phyloP scores from a whole-genome alignment of 2,113 vertebrate species.

The Pachyramphus minor region DNA sequence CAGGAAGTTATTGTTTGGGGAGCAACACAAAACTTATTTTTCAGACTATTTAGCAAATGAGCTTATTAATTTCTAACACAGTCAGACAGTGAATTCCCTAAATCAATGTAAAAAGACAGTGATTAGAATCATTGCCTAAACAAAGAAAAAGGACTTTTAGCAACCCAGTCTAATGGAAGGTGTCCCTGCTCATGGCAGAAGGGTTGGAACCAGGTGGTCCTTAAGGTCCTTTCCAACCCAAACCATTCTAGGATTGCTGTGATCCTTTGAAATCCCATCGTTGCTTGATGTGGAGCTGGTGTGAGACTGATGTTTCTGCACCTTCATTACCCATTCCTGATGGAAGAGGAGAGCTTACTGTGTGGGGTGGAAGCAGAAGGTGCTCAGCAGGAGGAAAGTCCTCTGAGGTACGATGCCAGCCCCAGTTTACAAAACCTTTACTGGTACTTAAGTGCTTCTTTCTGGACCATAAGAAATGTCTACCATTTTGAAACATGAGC shows the following conservation, averaged over 20 bases:
- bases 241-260: background rate
- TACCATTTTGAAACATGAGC: background rate
- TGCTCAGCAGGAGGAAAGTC: background rate
- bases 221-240: background rate
- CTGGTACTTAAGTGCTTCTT: background rate
- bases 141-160: background rate
- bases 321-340: background rate
- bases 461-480: background rate
- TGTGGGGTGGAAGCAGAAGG: rapidly evolving
- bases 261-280: background rate
- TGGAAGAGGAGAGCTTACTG: background rate
- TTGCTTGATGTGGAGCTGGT: background rate
- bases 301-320: background rate
- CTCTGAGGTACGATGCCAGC: background rate
- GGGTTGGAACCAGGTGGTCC: background rate
- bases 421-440: background rate
- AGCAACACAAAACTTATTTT: background rate
- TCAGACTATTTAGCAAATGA: background rate
- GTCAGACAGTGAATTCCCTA: background rate
- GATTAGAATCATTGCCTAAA: background rate
- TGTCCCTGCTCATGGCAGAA: background rate
- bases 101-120: background rate
- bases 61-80: background rate
- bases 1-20: background rate
- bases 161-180: background rate